A percentile compares a stretch with the other conserved stretches of the same genome.
phyloP scores from a whole-genome alignment of 2,797 vertebrate species.

The Iguana delicatissima region DNA sequence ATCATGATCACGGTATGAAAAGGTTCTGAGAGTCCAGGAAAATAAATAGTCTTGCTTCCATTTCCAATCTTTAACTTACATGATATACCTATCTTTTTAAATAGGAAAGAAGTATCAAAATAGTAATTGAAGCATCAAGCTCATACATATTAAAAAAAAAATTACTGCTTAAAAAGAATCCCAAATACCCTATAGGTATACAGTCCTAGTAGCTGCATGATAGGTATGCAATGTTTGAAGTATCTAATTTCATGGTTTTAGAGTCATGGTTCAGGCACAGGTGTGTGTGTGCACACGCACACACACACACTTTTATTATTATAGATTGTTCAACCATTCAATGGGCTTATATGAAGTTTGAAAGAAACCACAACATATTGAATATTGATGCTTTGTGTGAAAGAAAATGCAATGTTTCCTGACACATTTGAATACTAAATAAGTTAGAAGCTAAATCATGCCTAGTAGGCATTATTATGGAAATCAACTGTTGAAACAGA shows the following conservation, averaged over 20 bases:
- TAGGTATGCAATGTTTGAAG: background rate
- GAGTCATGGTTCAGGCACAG: background rate
- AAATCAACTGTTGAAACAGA: conserved; percentile 30
- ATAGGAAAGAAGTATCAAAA: background rate
- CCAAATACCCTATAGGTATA: background rate
- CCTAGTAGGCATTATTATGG: conserved; percentile 25
- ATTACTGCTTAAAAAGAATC: background rate
- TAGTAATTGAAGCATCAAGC: background rate
- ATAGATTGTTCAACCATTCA: conserved; percentile 19
- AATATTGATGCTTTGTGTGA: background rate
- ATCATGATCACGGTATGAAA: background rate
- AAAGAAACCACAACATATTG: background rate
- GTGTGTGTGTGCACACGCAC: background rate
- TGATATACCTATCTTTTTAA: background rate
- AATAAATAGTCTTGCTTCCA: background rate
- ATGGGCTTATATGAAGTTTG: background rate
- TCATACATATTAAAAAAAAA: background rate
- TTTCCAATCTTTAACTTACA: background rate
- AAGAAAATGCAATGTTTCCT: conserved; percentile 18
- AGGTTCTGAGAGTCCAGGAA: background rate
- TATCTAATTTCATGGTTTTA: background rate
- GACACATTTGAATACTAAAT: conserved; percentile 25
- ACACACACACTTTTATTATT: background rate
- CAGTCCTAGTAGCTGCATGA: background rate
- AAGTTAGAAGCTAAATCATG: conserved; percentile 51